Conservation (phyloP, 2,888 invertebrate genomes). For the Caenorhabditis auriculariae region DNA sequence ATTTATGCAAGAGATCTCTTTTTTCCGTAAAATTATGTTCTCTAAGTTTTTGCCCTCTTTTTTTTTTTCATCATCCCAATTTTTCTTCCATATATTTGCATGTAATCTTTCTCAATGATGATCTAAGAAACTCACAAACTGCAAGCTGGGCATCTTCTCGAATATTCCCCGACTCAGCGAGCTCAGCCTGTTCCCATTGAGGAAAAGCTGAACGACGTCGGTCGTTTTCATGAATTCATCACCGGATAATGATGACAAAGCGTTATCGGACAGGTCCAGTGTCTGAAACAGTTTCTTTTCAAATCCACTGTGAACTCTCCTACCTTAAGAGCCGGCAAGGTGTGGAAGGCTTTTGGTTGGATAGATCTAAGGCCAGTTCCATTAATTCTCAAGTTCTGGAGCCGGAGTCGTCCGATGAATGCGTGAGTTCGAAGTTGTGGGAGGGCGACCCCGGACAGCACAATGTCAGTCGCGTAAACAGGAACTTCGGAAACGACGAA, state of each 20-base stretch:
- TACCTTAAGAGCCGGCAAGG: conserved; percentile 47
- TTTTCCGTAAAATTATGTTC: not conserved
- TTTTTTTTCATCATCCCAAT: not conserved
- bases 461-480: conserved; percentile 86
- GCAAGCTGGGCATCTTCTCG: conserved; percentile 46
- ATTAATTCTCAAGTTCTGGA: conserved; percentile 56
- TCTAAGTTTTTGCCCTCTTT: not conserved
- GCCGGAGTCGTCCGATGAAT: conserved; percentile 72
- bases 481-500: conserved; percentile 75
- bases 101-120: not conserved
- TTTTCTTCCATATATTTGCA: not conserved
- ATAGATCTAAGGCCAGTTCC: conserved; percentile 44
- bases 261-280: conserved; percentile 55
- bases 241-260: conserved; percentile 35
- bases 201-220: conserved; percentile 39
- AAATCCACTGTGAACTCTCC: not conserved
- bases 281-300: conserved; percentile 26
- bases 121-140: conserved; percentile 20
- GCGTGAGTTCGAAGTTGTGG: conserved; percentile 78
- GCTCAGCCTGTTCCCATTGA: conserved; percentile 45
- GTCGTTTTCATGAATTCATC: conserved; percentile 47
- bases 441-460: conserved; percentile 81
- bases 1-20: not conserved
- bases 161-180: conserved; percentile 29
- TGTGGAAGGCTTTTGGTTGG: conserved; percentile 56